A percentile compares a stretch with the other conserved stretches of the same genome.
These are phyloP conservation scores for Andricus grossulariae DNA, from an alignment of 1,140 invertebrate genomes.

Conservation along the genomic window DNA sequence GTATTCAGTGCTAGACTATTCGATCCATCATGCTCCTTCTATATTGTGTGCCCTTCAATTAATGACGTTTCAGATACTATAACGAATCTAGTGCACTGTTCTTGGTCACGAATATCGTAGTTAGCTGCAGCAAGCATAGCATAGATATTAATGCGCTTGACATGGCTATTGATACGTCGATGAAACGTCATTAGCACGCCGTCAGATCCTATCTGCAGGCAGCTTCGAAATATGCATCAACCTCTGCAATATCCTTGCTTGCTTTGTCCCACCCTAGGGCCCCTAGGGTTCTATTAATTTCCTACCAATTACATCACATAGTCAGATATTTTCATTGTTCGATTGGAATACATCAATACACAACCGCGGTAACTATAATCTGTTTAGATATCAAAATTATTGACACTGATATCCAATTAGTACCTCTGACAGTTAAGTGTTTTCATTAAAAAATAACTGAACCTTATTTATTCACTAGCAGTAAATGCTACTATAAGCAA, in stretches of 20 bases:
- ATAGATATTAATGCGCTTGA: constrained; percentile 51
- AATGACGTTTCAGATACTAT: constrained; percentile 20
- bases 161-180: constrained; percentile 57
- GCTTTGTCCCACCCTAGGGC: neutral
- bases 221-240: neutral
- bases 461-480: too few species aligned
- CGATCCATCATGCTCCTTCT: neutral
- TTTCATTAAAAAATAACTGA: too few species aligned
- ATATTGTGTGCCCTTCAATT: neutral
- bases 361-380: too few species aligned
- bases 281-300: neutral
- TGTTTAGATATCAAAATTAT: too few species aligned
- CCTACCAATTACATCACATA: constrained; percentile 1
- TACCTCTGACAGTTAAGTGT: too few species aligned
- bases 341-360: neutral
- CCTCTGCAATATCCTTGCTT: neutral
- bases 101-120: constrained; percentile 37
- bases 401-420: too few species aligned
- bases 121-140: constrained; percentile 46
- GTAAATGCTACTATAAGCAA: too few species aligned
- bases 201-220: constrained; percentile 43
- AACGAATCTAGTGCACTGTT: constrained; percentile 24
- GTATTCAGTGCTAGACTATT: neutral
- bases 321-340: constrained; percentile 10
- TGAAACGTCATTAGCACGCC: constrained; percentile 51